These are phyloP conservation scores for Formica exsecta DNA, from an alignment of 1,140 invertebrate species.

Conservation along the genomic window DNA sequence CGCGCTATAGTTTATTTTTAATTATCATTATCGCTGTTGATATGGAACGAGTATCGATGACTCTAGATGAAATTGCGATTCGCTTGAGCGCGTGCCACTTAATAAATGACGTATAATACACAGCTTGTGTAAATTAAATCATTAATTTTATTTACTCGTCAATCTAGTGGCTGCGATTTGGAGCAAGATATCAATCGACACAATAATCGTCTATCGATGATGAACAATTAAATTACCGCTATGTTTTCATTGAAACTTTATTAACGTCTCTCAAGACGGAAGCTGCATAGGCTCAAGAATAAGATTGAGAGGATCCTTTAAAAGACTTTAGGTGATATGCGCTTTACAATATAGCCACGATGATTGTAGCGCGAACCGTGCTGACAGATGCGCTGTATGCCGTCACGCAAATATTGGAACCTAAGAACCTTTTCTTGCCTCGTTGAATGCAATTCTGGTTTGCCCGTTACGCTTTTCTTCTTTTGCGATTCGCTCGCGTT, in stretches of 20 bases:
- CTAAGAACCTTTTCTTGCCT: slow-evolving; percentile 47
- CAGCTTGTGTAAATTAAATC: background rate
- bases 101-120: slow-evolving; percentile 10
- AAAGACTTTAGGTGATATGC: background rate
- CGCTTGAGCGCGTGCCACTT: slow-evolving; percentile 23
- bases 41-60: background rate
- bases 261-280: background rate
- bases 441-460: slow-evolving; percentile 35
- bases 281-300: background rate
- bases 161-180: background rate
- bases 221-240: background rate
- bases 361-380: slow-evolving; percentile 43
- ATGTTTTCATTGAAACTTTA: background rate
- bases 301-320: background rate
- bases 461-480: slow-evolving; percentile 17
- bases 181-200: background rate
- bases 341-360: slow-evolving; percentile 42
- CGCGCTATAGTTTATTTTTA: slow-evolving; percentile 22
- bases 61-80: slow-evolving; percentile 14
- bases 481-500: background rate
- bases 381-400: slow-evolving; percentile 39
- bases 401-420: slow-evolving; percentile 60
- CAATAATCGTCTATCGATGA: background rate
- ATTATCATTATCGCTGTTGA: slow-evolving; percentile 8
- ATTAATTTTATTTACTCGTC: slow-evolving; percentile 3